Evolutionary conservation across 2,113 vertebrate species (phyloP).

Genomic region (Tricholaema leucomelas): DNA sequence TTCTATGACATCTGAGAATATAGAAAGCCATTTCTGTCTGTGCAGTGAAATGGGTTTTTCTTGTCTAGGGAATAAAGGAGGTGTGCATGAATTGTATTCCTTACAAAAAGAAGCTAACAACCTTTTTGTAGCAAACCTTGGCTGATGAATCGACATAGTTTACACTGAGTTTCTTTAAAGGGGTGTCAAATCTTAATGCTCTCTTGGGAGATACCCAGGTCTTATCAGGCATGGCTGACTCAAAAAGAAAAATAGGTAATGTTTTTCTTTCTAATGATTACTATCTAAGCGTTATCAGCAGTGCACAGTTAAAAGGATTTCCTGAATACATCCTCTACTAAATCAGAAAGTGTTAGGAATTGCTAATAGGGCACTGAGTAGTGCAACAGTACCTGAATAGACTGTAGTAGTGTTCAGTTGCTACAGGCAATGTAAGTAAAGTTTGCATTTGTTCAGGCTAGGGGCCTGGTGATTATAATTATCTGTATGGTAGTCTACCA

Average conservation of each 20-base stretch:
- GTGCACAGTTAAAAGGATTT: slow-evolving; percentile 64
- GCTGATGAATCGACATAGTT: slow-evolving; percentile 11
- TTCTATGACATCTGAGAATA: slow-evolving; percentile 4
- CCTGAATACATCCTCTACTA: slow-evolving; percentile 54
- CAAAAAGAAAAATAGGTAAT: slow-evolving; percentile 32
- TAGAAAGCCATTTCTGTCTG: not conserved
- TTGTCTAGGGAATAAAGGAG: not conserved
- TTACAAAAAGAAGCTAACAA: not conserved
- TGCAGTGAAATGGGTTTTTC: not conserved
- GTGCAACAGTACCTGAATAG: not conserved
- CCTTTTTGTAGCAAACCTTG: slow-evolving; percentile 22
- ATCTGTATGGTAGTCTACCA: not conserved
- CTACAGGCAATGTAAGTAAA: not conserved
- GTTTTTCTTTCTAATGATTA: slow-evolving; percentile 49
- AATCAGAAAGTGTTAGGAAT: slow-evolving; percentile 33
- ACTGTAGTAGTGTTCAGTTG: not conserved
- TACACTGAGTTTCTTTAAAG: slow-evolving; percentile 16
- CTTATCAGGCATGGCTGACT: slow-evolving; percentile 42
- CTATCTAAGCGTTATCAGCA: slow-evolving; percentile 40
- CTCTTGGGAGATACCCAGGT: slow-evolving; percentile 35
- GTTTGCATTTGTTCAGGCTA: not conserved
- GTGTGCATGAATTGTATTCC: not conserved
- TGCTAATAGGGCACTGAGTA: not conserved
- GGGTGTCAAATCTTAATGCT: slow-evolving; percentile 35
- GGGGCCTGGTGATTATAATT: not conserved